A percentile compares a stretch with the other conserved stretches of the same genome.
Conservation (phyloP, 2,888 invertebrate genomes). For the Drosophila gaucha region DNA sequence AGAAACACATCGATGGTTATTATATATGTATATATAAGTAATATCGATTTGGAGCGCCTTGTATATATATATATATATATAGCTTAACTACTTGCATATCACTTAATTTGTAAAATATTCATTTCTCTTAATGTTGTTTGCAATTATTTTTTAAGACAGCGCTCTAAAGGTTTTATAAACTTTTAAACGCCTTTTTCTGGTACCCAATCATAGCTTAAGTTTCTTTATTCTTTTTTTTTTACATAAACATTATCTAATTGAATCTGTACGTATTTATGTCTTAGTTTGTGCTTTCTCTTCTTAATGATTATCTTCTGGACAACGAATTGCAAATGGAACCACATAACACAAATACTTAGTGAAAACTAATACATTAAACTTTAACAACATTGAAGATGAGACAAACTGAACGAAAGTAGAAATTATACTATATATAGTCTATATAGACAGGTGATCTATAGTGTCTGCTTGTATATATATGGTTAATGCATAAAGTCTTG, state of each 20-base stretch:
- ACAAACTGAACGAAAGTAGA: neutral
- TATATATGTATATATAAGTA: constrained; percentile 36
- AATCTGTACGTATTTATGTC: constrained; percentile 24
- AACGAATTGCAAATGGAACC: constrained; percentile 32
- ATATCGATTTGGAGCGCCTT: constrained; percentile 57
- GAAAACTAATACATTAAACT: constrained; percentile 17
- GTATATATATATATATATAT: constrained; percentile 26
- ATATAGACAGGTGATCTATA: constrained; percentile 15
- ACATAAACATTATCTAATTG: constrained; percentile 18
- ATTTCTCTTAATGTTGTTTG: constrained; percentile 14
- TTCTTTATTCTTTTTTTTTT: neutral
- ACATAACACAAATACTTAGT: constrained; percentile 21
- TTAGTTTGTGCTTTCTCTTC: constrained; percentile 35
- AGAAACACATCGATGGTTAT: constrained; percentile 59
- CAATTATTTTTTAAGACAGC: constrained; percentile 15
- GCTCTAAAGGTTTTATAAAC: constrained; percentile 51
- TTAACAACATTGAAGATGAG: constrained; percentile 39
- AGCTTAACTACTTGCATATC: constrained; percentile 55
- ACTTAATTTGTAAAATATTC: constrained; percentile 52
- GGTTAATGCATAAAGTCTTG: constrained; percentile 52
- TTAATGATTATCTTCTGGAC: constrained; percentile 32
- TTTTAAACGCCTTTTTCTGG: constrained; percentile 43
- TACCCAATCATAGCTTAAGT: constrained; percentile 30
- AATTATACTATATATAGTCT: constrained; percentile 3
- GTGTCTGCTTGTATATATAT: constrained; percentile 13